These are phyloP conservation scores for Cassiopea xamachana DNA, from an alignment of 30 jellyfish, hydroid and myxozoan genomes.

Conservation along the genomic window DNA sequence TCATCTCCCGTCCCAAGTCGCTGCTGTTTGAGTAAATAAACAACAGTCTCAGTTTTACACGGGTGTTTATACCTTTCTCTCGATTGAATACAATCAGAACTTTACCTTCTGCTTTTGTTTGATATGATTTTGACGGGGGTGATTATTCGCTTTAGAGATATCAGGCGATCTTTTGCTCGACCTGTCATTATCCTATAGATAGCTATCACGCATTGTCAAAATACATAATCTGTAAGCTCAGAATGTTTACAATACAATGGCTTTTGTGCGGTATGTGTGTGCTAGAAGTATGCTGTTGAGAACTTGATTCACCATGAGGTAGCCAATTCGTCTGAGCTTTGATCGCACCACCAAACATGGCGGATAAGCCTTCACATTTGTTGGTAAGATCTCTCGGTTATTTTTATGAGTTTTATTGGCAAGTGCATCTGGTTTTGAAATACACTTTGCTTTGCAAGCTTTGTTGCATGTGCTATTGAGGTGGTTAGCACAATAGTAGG, in stretches of 20 bases:
- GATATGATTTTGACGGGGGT: neutral
- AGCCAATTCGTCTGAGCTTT: neutral
- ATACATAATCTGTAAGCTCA: neutral
- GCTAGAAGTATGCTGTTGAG: neutral
- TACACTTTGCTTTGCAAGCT: too few relatives aligned
- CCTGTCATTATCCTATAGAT: neutral
- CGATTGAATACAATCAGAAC: neutral
- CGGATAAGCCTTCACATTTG: neutral
- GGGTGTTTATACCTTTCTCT: neutral
- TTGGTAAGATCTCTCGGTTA: neutral
- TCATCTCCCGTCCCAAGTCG: neutral
- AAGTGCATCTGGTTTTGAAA: too few relatives aligned
- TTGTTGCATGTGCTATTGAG: too few relatives aligned
- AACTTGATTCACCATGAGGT: neutral
- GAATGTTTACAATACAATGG: neutral
- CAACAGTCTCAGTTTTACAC: neutral
- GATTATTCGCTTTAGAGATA: neutral
- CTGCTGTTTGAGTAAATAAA: neutral
- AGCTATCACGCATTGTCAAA: neutral
- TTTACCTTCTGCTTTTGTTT: slow-evolving; percentile 6
- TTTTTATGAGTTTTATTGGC: too few relatives aligned
- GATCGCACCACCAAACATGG: neutral
- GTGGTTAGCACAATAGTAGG: too few relatives aligned
- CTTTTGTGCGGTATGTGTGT: neutral
- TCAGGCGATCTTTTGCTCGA: neutral